Conservation (phyloP, 2,113 vertebrate genomes). For the Gallinago undulata region DNA sequence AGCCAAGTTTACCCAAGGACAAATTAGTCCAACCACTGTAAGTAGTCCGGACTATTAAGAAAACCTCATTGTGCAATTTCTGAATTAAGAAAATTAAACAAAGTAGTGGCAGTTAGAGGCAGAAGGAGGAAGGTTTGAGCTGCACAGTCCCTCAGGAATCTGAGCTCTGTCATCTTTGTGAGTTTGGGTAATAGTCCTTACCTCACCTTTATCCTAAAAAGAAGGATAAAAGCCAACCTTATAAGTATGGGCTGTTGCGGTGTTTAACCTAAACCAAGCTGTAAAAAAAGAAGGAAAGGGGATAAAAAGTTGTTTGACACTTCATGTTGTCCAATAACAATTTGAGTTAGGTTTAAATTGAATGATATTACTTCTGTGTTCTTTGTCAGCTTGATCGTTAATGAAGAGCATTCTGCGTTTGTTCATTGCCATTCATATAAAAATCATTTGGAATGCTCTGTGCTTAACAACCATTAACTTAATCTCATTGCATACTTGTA, state of each 20-base stretch:
- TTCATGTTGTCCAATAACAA: not conserved
- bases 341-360: not conserved
- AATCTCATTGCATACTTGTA: not conserved
- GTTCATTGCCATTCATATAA: not conserved
- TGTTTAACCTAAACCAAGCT: not conserved
- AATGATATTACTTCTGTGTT: not conserved
- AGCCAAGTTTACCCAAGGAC: not conserved
- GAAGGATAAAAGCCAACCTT: not conserved
- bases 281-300: not conserved
- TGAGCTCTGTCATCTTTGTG: not conserved
- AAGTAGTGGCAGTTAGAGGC: not conserved
- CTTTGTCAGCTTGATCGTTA: not conserved
- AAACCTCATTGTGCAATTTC: not conserved
- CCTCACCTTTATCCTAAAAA: not conserved
- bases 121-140: not conserved
- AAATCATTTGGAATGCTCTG: not conserved
- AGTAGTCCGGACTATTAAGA: not conserved
- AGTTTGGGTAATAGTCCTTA: not conserved
- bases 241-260: not conserved
- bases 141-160: not conserved
- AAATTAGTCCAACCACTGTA: not conserved
- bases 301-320: not conserved
- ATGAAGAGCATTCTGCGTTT: not conserved
- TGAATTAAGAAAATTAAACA: not conserved
- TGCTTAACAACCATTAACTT: not conserved